Conservation (phyloP, 2,797 vertebrate species). For the Myotis pilosus region DNA sequence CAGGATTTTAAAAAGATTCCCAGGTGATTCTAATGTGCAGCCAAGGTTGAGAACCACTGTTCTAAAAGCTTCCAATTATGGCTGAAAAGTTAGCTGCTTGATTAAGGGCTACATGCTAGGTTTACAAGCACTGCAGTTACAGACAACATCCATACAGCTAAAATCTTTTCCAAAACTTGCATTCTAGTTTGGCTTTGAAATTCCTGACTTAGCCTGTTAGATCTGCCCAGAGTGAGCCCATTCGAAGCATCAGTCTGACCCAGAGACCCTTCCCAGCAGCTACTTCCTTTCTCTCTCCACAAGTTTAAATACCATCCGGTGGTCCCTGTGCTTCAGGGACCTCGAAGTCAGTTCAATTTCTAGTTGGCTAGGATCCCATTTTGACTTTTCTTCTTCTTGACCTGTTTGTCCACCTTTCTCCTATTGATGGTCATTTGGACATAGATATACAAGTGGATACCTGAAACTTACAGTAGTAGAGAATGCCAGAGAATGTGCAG, state of each 20-base stretch:
- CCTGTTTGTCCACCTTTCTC: neutral
- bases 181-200: constrained; percentile 11
- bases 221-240: neutral
- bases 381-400: neutral
- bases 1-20: too few relatives aligned
- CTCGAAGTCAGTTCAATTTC: neutral
- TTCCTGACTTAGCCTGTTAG: neutral
- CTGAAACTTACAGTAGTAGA: neutral
- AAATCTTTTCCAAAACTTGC: neutral
- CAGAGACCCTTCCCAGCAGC: neutral
- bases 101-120: neutral
- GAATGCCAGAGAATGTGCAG: neutral
- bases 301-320: neutral
- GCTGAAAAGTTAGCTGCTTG: neutral
- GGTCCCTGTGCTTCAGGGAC: neutral
- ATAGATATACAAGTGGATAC: neutral
- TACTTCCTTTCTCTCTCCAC: neutral
- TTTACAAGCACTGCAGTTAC: neutral
- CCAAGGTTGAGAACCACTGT: too few relatives aligned
- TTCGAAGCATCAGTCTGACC: neutral
- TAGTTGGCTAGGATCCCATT: neutral
- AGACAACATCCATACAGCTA: neutral
- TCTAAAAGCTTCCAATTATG: neutral
- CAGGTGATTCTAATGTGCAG: too few relatives aligned
- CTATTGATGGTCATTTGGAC: neutral